Evolutionary conservation across 2,888 invertebrate species (phyloP), one percentile per base, ranked within the genome.

Genomic region (Drosophila basisetae): DNA sequence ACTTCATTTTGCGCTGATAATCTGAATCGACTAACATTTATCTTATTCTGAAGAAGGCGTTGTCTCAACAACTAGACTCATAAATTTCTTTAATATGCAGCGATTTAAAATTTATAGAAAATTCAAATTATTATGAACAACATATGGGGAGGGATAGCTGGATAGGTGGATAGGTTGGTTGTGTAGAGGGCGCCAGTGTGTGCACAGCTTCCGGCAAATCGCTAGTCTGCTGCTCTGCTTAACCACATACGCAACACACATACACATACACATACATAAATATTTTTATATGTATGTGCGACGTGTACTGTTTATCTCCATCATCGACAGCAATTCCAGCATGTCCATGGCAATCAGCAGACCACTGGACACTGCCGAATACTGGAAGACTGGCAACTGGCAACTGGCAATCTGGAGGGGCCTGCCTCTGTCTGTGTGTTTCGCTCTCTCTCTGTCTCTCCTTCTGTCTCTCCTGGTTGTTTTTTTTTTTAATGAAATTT

Each of bases 151-250:
- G 33, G 33, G 43, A 54, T 60, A 52, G 37, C 54, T 47, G 65
- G 5, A 28, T 54, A 55, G 37, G 56, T 47, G 65, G 5, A 37
- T 37, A n/a, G n/a, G 37, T 33, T 35, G 35, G 43, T 52, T 63
- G 49, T 39, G 55, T 55, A 68, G 60, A 53, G 83, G 77, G 75
- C 73, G 77, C 80, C 69, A 59, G 66, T 68, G 65, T 76, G 73
- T 73, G 77, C 59, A 30, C 83, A 81, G 86, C 87, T 86, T 86
- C 86, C 89, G 89, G 87, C 86, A 87, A 82, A 82, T 76, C 66
- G 69, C 60, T 69, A 35, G 71, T 64, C 74, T 73, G 53, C 55
- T 58, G 62, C 70, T 64, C 50, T 53, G 4, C 25, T 47, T 25
- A 47, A 9, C 47, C 16, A 16, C 13, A 22, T 4, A 25, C n/a